Evolutionary conservation across 2,888 invertebrate genomes (phyloP).

Genomic region (Phyllotreta striolata): DNA sequence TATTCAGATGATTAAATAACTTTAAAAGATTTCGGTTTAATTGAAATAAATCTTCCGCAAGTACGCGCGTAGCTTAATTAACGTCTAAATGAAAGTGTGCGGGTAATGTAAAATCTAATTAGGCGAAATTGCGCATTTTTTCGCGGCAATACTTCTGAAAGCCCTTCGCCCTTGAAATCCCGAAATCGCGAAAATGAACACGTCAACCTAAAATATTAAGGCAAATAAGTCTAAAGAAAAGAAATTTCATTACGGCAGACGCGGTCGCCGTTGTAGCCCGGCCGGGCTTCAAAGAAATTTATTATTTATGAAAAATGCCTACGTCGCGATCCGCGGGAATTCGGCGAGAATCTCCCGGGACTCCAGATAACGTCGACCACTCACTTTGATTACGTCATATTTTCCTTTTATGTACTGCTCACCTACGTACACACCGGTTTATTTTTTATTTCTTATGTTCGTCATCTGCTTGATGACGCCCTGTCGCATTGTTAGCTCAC

Average conservation of each 20-base stretch:
- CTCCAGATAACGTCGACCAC: conserved; percentile 11
- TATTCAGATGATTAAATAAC: conserved; percentile 39
- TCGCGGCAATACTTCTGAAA: not conserved
- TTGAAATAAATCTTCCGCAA: too few species aligned
- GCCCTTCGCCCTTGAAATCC: not conserved
- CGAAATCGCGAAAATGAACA: conserved; percentile 13
- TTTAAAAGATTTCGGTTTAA: conserved; percentile 32
- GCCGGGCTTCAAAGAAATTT: conserved; percentile 19
- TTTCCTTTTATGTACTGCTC: conserved; percentile 8
- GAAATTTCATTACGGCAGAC: conserved; percentile 13
- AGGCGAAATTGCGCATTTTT: not conserved
- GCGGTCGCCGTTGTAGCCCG: conserved; percentile 9
- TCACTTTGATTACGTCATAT: conserved; percentile 21
- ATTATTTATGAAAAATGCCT: conserved; percentile 28
- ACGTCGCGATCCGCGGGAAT: conserved; percentile 18
- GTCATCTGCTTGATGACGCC: too few species aligned
- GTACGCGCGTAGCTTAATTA: too few species aligned
- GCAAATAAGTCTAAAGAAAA: conserved; percentile 31
- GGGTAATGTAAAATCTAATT: conserved; percentile 1
- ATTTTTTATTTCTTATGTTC: too few species aligned
- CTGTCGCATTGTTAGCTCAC: too few species aligned
- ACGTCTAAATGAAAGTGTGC: too few species aligned
- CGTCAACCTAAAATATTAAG: conserved; percentile 37
- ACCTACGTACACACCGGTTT: conserved; percentile 4
- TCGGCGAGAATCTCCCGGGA: conserved; percentile 18